These are phyloP conservation scores for Tarsius wallacei DNA, from an alignment of 2,797 vertebrate genomes.

Conservation along the genomic window DNA sequence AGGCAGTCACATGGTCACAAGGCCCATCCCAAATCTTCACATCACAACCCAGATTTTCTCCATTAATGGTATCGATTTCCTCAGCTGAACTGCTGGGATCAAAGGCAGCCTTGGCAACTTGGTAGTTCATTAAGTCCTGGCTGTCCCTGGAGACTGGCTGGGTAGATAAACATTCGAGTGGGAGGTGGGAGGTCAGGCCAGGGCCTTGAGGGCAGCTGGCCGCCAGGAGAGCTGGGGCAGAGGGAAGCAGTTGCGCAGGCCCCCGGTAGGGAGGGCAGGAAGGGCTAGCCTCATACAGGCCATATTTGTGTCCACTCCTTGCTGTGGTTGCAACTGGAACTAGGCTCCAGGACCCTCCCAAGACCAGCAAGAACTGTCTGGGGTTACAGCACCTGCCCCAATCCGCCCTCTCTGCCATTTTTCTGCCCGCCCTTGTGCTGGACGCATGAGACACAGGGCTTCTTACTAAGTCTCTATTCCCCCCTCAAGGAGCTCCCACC, in stretches of 20 bases:
- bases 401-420: background rate
- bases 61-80: constrained; percentile 67
- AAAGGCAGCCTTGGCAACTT: constrained; percentile 28
- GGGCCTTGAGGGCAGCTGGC: background rate
- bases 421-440: background rate
- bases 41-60: constrained; percentile 70
- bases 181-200: background rate
- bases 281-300: background rate
- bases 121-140: constrained; percentile 13
- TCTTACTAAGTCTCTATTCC: background rate
- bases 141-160: background rate
- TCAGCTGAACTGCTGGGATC: background rate
- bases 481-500: no score
- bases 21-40: background rate
- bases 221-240: background rate
- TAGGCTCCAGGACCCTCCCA: rapidly evolving
- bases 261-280: background rate
- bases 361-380: background rate
- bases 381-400: background rate
- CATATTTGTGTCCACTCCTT: rapidly evolving
- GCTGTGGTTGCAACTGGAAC: rapidly evolving
- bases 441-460: background rate
- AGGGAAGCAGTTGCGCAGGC: background rate
- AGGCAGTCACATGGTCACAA: background rate
- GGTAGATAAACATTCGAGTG: background rate